Evolutionary conservation across 2,797 vertebrate genomes (phyloP).

Genomic region (Caiman crocodilus): DNA sequence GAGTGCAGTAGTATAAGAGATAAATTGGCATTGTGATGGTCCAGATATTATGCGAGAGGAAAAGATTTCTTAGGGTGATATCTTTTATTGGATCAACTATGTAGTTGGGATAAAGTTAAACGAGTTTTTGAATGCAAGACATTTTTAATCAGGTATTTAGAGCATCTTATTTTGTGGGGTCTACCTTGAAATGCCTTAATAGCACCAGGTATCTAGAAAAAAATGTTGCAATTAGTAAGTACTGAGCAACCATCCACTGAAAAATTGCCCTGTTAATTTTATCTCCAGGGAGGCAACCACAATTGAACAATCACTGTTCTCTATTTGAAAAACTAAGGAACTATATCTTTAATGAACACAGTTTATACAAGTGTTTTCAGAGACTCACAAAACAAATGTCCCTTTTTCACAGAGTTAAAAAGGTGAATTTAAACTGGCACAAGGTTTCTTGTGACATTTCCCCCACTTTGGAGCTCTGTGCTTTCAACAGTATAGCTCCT

Average conservation of each 20-base stretch:
- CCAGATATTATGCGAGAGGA: too few species aligned
- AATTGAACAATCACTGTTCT: not conserved
- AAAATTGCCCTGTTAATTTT: not conserved
- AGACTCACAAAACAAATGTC: not conserved
- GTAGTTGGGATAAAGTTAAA: too few species aligned
- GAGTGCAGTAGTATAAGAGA: too few species aligned
- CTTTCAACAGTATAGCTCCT: not conserved
- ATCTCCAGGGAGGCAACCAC: not conserved
- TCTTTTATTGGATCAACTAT: too few species aligned
- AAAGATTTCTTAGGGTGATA: too few species aligned
- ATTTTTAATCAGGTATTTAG: not conserved
- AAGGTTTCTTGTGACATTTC: conserved; percentile 1
- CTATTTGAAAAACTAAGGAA: not conserved
- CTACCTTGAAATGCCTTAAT: not conserved
- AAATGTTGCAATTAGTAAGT: not conserved
- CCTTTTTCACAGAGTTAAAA: not conserved
- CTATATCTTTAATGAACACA: not conserved
- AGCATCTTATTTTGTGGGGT: not conserved
- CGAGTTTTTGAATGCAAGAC: too few species aligned
- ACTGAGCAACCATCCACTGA: not conserved
- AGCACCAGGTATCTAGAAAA: not conserved
- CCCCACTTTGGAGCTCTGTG: not conserved
- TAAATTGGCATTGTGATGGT: not conserved
- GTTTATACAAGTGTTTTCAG: not conserved
- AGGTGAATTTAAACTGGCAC: not conserved